phyloP scores from a whole-genome alignment of 2,888 invertebrate genomes.

The Sarcophaga caerulescens region DNA sequence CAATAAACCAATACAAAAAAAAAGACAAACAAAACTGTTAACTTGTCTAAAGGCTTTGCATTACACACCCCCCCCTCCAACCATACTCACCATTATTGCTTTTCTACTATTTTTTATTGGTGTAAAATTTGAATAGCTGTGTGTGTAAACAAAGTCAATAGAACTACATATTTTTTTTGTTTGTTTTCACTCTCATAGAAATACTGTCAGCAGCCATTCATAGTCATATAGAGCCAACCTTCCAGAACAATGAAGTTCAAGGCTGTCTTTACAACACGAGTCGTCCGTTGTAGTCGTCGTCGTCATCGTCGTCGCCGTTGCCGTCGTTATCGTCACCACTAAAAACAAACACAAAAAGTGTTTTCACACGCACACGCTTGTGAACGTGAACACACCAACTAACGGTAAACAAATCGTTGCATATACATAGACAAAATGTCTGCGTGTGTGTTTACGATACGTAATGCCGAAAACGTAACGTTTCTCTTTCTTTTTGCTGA shows the following conservation, averaged over 20 bases:
- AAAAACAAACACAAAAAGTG: neutral
- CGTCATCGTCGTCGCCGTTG: constrained; percentile 45
- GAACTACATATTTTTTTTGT: neutral
- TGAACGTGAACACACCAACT: neutral
- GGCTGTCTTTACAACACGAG: constrained; percentile 65
- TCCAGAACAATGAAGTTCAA: constrained; percentile 69
- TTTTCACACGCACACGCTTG: neutral
- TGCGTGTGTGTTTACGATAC: constrained; percentile 4
- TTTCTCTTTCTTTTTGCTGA: neutral
- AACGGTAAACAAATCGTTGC: constrained; percentile 36
- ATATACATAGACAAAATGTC: neutral
- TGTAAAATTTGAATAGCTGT: neutral
- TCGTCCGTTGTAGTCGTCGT: constrained; percentile 36
- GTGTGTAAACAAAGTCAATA: neutral
- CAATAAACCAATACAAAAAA: neutral
- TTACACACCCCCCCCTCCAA: neutral
- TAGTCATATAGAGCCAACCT: constrained; percentile 55
- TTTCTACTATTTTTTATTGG: neutral
- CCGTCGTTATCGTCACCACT: constrained; percentile 26
- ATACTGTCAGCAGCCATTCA: neutral
- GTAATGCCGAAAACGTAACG: neutral
- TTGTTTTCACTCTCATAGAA: neutral
- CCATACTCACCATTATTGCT: neutral
- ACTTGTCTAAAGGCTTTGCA: neutral
- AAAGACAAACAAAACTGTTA: neutral